Base-by-base conservation (phyloP, 2,797 vertebrate species). In the Tadarida brasiliensis region DNA sequence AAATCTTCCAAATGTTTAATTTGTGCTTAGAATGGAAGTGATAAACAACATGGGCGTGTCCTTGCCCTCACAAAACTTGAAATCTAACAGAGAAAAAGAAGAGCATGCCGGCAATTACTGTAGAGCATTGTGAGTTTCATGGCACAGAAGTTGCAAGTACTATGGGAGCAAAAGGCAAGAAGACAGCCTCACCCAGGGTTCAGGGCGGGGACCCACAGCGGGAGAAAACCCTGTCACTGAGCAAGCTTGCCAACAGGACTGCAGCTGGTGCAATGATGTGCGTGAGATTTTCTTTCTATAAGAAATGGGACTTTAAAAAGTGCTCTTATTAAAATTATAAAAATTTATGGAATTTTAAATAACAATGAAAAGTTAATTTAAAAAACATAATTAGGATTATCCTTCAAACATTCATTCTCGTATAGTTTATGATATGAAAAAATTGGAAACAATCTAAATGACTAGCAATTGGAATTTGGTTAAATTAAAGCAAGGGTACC, bases 271-370 rank as follows among this genome's bases (percentile, higher is more conserved):
- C 12, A 35, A 77, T 8, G 19, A 71, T 54, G 22, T 11, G 24
- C n/a, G 54, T 49, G 28, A 83, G 49, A 49, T 4, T 9, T 14
- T 70, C 68, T 70, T 77, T 35, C 57, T 73, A 11, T 44, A 49
- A 80, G 19, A 71, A 92, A 74, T 57, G 49, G 24, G 17, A 51
- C n/a, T 65, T 71, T 84, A 28, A 70, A 90, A 92, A 77, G 28
- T 11, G 30, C 4, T 59, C 35, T 86, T 59, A 68, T 70, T 76
- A 71, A 93, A 94, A 84, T 85, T 28, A 68, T 68, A 65, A 82
- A 87, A 77, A 74, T 70, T 14, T 26, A 89, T 57, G 51, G 19
- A 39, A 80, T 92, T 76, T 96, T 89, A 90, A 96, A 65, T 67
- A 91, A 77, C 33, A 44, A 59, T 33, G 39, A 77, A 63, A 67